Evolutionary conservation across 37 sponge, comb jelly and placozoan genomes (phyloP).

Genomic region (Axinella damicornis): DNA sequence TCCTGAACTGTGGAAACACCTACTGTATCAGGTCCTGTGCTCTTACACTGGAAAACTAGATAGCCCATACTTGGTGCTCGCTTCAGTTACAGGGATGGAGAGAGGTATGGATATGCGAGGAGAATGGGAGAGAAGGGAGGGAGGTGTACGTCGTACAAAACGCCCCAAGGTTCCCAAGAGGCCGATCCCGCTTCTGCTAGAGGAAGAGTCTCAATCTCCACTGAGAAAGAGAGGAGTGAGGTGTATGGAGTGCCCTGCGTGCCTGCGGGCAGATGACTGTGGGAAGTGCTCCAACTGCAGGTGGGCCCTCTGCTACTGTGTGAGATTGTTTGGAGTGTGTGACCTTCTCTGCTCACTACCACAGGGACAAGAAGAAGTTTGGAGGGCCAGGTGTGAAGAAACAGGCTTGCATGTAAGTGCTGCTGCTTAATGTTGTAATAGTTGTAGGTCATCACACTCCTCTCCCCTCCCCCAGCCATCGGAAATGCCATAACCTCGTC

Average conservation of each 20-base stretch:
- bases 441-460: not conserved
- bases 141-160: not conserved
- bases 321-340: constrained; percentile 6
- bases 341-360: not conserved
- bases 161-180: not conserved
- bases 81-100: not conserved
- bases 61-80: no score
- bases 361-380: constrained; percentile 74
- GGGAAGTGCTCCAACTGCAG: constrained; percentile 65
- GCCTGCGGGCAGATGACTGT: constrained; percentile 75
- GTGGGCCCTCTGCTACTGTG: constrained; percentile 16
- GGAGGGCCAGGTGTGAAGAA: constrained; percentile 70
- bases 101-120: not conserved
- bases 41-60: no score
- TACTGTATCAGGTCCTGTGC: no score
- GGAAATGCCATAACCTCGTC: constrained; percentile 62
- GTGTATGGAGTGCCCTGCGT: constrained; percentile 75
- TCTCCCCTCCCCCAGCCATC: constrained; percentile 36
- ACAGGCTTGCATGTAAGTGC: constrained; percentile 81
- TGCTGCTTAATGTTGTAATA: no score
- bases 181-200: not conserved
- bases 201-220: constrained; percentile 13
- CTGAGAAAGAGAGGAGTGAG: constrained; percentile 70
- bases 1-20: no score
- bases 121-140: not conserved